phyloP scores from a whole-genome alignment of 2,113 vertebrate species.

The Cheirogaleus medius region DNA sequence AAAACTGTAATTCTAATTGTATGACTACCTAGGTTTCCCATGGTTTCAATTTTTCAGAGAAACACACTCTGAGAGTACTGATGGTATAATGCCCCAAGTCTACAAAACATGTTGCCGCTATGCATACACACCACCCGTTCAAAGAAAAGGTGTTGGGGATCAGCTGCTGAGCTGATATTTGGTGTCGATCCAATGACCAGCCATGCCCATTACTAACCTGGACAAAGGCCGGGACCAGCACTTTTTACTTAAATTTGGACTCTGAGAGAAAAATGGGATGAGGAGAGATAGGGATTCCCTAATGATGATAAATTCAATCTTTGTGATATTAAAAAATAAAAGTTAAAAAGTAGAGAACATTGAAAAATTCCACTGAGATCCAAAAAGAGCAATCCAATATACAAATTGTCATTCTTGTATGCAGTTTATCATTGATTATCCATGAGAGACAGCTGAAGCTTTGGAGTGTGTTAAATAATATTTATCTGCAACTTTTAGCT shows the following conservation, averaged over 20 bases:
- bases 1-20: conserved; percentile 24
- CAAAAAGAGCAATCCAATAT: conserved; percentile 12
- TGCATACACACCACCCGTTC: not conserved
- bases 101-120: not conserved
- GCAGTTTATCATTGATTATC: not conserved
- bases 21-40: not conserved
- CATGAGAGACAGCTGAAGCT: conserved; percentile 27
- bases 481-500: conserved; percentile 7
- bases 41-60: conserved; percentile 45
- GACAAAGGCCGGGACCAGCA: not conserved
- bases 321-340: conserved; percentile 39
- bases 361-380: not conserved
- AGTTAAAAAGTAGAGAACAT: not conserved
- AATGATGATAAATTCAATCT: conserved; percentile 37
- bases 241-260: conserved; percentile 25
- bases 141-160: not conserved
- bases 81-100: not conserved
- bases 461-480: conserved; percentile 1
- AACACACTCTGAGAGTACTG: not conserved
- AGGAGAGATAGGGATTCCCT: conserved; percentile 28
- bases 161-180: not conserved
- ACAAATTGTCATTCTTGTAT: conserved; percentile 34
- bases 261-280: not conserved
- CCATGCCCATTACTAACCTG: not conserved
- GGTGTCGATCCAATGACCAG: not conserved